Evolutionary conservation across 2,113 vertebrate species (phyloP), one percentile per base, ranked within the genome.

Genomic region (Camelus dromedarius): DNA sequence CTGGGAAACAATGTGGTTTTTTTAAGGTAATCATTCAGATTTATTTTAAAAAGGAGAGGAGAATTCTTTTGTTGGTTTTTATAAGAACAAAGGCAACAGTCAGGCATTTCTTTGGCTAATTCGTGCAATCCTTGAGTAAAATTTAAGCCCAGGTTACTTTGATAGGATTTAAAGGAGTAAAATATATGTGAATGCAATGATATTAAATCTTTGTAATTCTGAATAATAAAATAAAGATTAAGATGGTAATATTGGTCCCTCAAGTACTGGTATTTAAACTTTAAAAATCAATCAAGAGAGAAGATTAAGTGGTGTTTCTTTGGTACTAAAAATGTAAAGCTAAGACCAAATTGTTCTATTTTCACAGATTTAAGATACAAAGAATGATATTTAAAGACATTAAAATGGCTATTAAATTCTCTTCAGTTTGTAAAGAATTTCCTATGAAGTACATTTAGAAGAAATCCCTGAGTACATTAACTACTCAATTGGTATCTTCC

Each of bases 391-490:
- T 96, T 97, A 98, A 96, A 93, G 92, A 89, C 80, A 91, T 95
- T 96, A 91, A 97, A 97, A 97, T 96, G 90, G 89, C 66, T 89
- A 58, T 89, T 97, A 95, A 93, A 96, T 98, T 95, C 90, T 92
- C 82, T 97, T 98, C 96, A 82, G 85, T 97, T 96, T 95, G 95
- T 89, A 82, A 97, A 93, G 95, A 97, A 97, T 91, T 9, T 97
- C 91, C 75, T 82, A 12, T 62, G 88, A 98, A 96, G 95, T 93
- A 91, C 89, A 94, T 80, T 97, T 93, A 87, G 97, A 97, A 98
- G 97, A 96, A 95, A 98, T 98, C 98, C 98, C 98, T 98, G 98
- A 99, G 98, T 97, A 48, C 95, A 87, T 89, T 95, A 91, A 92
- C 81, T 18, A 97, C 77, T 95, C 91, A 76, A 81, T 93, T 91